These are phyloP conservation scores for Rhingia campestris DNA, from an alignment of 2,888 invertebrate genomes.

Conservation along the genomic window DNA sequence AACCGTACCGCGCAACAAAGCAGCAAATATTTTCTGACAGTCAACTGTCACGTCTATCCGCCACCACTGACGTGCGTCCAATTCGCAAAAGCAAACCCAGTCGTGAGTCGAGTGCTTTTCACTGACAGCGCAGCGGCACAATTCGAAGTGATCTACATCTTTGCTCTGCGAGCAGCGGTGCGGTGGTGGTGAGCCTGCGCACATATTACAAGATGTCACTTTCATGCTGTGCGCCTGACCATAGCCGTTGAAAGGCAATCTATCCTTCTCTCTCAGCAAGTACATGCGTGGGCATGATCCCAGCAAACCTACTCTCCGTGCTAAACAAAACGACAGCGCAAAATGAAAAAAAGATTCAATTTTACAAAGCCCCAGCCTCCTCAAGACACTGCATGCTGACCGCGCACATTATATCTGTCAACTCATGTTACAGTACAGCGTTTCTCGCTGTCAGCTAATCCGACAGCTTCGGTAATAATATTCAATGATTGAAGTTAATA, in stretches of 20 bases:
- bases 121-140: constrained; percentile 55
- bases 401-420: constrained; percentile 76
- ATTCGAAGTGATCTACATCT: constrained; percentile 64
- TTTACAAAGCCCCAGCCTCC: constrained; percentile 53
- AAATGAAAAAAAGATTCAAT: constrained; percentile 47
- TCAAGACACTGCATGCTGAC: constrained; percentile 60
- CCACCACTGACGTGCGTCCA: constrained; percentile 57
- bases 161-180: constrained; percentile 21
- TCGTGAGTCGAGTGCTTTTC: constrained; percentile 13
- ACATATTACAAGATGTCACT: constrained; percentile 72
- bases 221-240: constrained; percentile 44
- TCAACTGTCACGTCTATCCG: constrained; percentile 62
- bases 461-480: constrained; percentile 77
- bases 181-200: constrained; percentile 34
- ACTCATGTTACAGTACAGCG: constrained; percentile 75
- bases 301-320: constrained; percentile 45
- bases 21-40: constrained; percentile 61
- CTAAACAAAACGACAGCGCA: constrained; percentile 21
- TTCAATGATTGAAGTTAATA: constrained; percentile 78
- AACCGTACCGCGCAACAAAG: neutral
- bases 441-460: constrained; percentile 76
- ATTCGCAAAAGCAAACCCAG: constrained; percentile 33
- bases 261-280: constrained; percentile 38
- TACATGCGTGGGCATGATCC: constrained; percentile 64
- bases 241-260: constrained; percentile 68